Conservation (phyloP, 2,113 vertebrate genomes). For the Andinoacara biseriatus region DNA sequence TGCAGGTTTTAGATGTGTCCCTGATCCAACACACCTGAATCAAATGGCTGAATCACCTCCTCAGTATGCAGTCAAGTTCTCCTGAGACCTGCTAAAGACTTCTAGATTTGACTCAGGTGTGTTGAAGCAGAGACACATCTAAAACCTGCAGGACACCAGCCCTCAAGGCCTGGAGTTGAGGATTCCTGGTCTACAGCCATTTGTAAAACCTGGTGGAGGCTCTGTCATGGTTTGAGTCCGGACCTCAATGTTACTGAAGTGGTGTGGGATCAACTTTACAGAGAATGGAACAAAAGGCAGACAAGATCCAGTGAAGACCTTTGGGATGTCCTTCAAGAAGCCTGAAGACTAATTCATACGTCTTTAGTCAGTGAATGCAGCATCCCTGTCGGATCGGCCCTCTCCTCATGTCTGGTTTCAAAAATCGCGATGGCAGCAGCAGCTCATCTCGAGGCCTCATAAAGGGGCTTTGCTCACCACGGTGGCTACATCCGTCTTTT, state of each 20-base stretch:
- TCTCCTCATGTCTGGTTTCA: not conserved
- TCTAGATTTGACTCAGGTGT: too few relatives aligned
- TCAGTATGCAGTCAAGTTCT: too few relatives aligned
- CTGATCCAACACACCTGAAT: too few relatives aligned
- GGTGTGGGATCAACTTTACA: not conserved
- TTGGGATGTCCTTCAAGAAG: not conserved
- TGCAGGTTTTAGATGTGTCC: too few relatives aligned
- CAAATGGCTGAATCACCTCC: too few relatives aligned
- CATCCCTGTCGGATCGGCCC: not conserved
- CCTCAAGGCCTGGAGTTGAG: too few relatives aligned
- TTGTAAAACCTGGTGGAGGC: not conserved
- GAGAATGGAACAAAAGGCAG: not conserved
- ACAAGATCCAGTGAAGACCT: not conserved
- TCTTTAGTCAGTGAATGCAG: not conserved
- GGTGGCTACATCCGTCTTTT: not conserved
- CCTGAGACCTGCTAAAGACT: too few relatives aligned
- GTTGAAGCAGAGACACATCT: too few relatives aligned
- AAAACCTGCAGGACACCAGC: too few relatives aligned
- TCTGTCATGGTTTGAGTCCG: not conserved
- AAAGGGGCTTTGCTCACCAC: not conserved
- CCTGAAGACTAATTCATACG: not conserved
- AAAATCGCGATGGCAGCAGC: not conserved
- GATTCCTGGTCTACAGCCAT: not conserved
- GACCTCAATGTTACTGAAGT: not conserved
- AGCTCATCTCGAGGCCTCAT: not conserved